Percentiles rank a stretch among this genome's conserved stretches.
Evolutionary conservation across 2,113 vertebrate genomes (phyloP).

Genomic region (Stomatorhinus ivindoensis): DNA sequence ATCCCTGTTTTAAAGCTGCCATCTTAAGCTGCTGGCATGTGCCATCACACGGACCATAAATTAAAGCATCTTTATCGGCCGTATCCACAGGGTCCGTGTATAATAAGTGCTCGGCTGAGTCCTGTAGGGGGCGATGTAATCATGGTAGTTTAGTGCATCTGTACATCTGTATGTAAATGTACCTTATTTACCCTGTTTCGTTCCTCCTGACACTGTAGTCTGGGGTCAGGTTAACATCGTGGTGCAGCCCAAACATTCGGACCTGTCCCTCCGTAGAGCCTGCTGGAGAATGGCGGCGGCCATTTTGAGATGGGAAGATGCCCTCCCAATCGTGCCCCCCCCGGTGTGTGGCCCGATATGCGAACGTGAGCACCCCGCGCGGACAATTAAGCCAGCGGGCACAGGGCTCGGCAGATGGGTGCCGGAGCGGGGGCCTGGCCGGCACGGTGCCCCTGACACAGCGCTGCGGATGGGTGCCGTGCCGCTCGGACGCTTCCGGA

Average conservation of each 20-base stretch:
- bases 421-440: neutral
- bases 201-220: neutral
- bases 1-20: neutral
- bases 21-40: neutral
- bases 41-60: neutral
- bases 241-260: neutral
- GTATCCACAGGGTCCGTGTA: neutral
- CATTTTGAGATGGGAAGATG: slow-evolving; percentile 6
- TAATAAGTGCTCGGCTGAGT: neutral
- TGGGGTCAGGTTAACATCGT: neutral
- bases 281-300: neutral
- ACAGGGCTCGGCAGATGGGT: neutral
- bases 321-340: too few relatives aligned
- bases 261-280: neutral
- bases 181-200: neutral
- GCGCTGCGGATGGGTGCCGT: neutral
- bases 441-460: neutral
- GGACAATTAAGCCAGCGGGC: slow-evolving; percentile 2
- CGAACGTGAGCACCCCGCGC: neutral
- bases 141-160: neutral
- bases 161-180: neutral
- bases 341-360: neutral
- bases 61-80: neutral
- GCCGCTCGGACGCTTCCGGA: too few relatives aligned
- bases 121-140: neutral